Base-by-base conservation (phyloP, 1,140 invertebrate genomes). In the Drosophila willistoni region DNA sequence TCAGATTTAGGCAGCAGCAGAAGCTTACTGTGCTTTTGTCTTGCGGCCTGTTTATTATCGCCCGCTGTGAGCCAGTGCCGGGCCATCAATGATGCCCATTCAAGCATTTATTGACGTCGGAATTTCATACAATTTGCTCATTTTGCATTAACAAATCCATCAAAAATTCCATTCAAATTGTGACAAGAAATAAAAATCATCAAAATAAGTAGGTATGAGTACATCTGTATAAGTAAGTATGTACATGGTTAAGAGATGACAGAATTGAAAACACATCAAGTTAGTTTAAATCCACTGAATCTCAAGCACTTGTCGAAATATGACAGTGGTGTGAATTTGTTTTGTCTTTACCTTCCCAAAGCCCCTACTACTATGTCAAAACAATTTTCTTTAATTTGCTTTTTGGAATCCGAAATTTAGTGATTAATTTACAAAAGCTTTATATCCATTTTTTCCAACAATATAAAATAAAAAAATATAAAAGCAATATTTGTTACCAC, bases 81-180 rank as follows among this genome's bases (percentile, higher is more conserved):
- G 25, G 54, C 33, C 56, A 36, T 36, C 56, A 59, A 19, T 34
- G 29, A 33, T 57, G 56, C 56, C 56, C 39, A 59, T 59, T 59
- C 56, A 59, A 59, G 56, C 56, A 59, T 59, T 59, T 59, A 59
- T 59, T 17, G 56, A 59, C 33, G 56, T 59, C 56, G 39, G 36
- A 39, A 36, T 59, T 36, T 59, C 10, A 59, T 59, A 59, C 56
- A 59, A 59, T 59, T 59, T 33, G 29, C 34, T 34, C 56, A 59
- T 59, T 59, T 33, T 19, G 17, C 14, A 33, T 36, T 36, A 59
- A 59, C 56, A 59, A 59, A 59, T 59, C 56, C 56, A 59, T 59
- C 56, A 59, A 39, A 51, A 51, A 51, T 22, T 51, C 19, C 10
- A 22, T 51, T 59, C 14, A 59, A 59, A 59, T 59, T 59, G 33